These are phyloP conservation scores for Anodontia alba DNA, from an alignment of 2,888 invertebrate species.

Conservation along the genomic window DNA sequence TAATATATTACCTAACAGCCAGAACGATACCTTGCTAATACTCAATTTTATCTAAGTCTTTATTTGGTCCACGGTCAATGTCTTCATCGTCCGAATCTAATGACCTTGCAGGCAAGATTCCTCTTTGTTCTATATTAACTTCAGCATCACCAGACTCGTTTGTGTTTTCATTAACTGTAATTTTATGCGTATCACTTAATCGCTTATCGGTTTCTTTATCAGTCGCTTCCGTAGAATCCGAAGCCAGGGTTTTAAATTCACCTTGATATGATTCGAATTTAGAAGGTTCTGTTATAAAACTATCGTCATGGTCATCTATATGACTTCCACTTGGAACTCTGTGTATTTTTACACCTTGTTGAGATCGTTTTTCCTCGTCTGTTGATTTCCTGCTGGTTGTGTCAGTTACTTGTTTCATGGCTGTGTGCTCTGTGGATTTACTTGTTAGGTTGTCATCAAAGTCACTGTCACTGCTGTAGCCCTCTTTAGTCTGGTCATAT, in stretches of 20 bases:
- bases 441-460: neutral
- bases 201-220: neutral
- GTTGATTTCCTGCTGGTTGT: neutral
- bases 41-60: constrained; percentile 63
- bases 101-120: neutral
- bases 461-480: neutral
- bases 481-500: neutral
- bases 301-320: neutral
- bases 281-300: neutral
- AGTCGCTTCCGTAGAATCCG: neutral
- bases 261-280: neutral
- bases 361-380: neutral
- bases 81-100: constrained; percentile 32
- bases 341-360: neutral
- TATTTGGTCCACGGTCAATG: constrained; percentile 55
- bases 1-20: too few species aligned
- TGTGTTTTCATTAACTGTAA: neutral
- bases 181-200: neutral
- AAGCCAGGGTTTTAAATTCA: neutral
- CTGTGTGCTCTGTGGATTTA: neutral
- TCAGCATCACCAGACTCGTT: neutral
- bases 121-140: neutral
- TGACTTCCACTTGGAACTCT: neutral
- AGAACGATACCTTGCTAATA: too few species aligned
- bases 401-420: neutral